Percentiles rank a stretch among this genome's conserved stretches.
Evolutionary conservation across 64 coral and sea anemone species (phyloP).

Genomic region (Trachythela sp.): DNA sequence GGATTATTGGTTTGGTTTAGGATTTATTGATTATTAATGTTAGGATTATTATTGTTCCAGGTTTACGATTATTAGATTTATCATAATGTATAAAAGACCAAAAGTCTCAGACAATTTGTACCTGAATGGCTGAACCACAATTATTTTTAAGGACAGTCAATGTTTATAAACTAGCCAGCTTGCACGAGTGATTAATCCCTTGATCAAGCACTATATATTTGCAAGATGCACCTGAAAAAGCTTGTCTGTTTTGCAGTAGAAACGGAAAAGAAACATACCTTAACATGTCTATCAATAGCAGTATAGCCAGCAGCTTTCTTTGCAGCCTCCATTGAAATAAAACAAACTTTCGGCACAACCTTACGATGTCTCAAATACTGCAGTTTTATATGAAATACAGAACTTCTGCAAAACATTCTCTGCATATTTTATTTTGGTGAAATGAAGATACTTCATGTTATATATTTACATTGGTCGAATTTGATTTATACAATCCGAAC

Average conservation of each 20-base stretch:
- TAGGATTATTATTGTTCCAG: too few species aligned
- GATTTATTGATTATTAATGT: too few species aligned
- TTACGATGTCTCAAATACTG: neutral
- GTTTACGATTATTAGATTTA: too few species aligned
- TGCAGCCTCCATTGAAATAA: neutral
- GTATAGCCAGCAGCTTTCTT: slow-evolving; percentile 4
- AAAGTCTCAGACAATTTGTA: neutral
- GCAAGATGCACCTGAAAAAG: neutral
- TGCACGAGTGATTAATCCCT: neutral
- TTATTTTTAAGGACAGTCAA: neutral
- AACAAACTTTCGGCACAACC: neutral
- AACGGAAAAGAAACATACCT: neutral
- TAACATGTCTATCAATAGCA: slow-evolving; percentile 10
- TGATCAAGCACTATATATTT: neutral
- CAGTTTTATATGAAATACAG: neutral
- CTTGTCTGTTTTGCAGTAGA: neutral
- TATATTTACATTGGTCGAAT: neutral
- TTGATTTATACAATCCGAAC: too few species aligned
- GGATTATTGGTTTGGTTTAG: too few species aligned
- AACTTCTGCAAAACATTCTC: neutral
- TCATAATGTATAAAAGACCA: too few species aligned
- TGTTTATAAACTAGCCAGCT: neutral
- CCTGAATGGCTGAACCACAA: neutral
- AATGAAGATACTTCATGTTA: neutral
- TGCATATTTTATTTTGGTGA: neutral